phyloP scores from a whole-genome alignment of 2,888 invertebrate species.

The Sesia apiformis region DNA sequence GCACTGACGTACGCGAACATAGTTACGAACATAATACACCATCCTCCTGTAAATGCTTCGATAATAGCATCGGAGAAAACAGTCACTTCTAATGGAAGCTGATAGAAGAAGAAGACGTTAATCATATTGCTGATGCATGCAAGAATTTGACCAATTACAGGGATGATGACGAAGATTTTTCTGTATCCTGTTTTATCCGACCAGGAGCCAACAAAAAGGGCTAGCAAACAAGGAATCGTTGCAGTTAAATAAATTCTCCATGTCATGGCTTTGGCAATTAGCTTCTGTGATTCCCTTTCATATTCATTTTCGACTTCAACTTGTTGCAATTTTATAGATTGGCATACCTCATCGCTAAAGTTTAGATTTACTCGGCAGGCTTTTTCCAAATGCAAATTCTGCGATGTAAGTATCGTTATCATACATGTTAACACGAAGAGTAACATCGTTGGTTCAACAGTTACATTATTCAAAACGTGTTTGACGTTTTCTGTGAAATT shows the following conservation, averaged over 20 bases:
- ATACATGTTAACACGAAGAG: slow-evolving; percentile 37
- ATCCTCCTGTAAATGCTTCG: slow-evolving; percentile 84
- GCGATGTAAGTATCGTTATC: slow-evolving; percentile 80
- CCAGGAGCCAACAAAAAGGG: slow-evolving; percentile 86
- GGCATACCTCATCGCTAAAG: slow-evolving; percentile 80
- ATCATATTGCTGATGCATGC: slow-evolving; percentile 81
- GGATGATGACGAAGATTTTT: slow-evolving; percentile 83
- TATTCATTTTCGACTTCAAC: slow-evolving; percentile 67
- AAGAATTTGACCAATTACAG: slow-evolving; percentile 81
- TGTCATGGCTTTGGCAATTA: slow-evolving; percentile 82
- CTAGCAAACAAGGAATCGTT: slow-evolving; percentile 82
- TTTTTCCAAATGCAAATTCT: slow-evolving; percentile 87
- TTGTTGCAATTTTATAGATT: slow-evolving; percentile 79
- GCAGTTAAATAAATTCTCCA: slow-evolving; percentile 89
- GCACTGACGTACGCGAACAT: slow-evolving; percentile 89
- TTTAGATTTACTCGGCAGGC: slow-evolving; percentile 87
- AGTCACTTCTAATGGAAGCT: slow-evolving; percentile 82
- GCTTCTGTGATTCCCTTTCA: slow-evolving; percentile 76
- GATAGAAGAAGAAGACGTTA: slow-evolving; percentile 82
- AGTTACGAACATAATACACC: slow-evolving; percentile 87
- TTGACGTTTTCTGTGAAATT: slow-evolving; percentile 22
- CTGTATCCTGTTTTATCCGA: slow-evolving; percentile 78
- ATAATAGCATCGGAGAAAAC: slow-evolving; percentile 83
- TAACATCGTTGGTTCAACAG: slow-evolving; percentile 46
- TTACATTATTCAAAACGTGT: slow-evolving; percentile 28